These are phyloP conservation scores for Chaetodon trifasciatus DNA, from an alignment of 2,797 vertebrate species.

Conservation along the genomic window DNA sequence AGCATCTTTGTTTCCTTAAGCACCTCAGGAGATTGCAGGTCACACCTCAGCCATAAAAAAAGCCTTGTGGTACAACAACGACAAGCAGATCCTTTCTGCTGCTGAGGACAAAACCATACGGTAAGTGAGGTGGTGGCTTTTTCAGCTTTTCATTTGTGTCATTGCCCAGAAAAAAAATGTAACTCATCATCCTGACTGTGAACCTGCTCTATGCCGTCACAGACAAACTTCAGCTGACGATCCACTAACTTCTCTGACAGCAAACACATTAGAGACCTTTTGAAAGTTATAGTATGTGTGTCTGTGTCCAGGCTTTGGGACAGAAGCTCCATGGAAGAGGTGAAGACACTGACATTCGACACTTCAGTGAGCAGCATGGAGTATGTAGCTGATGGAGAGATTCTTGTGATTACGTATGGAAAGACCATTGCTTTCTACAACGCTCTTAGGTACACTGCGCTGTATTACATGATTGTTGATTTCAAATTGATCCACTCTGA, in stretches of 20 bases:
- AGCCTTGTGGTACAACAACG: conserved; percentile 95
- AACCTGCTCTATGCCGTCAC: not conserved
- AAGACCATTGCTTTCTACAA: conserved; percentile 96
- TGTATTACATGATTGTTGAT: too few species aligned
- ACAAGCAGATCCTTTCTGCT: conserved; percentile 96
- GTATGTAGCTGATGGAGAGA: conserved; percentile 93
- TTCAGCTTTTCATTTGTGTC: not conserved
- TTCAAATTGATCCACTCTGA: too few species aligned
- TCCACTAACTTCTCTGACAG: not conserved
- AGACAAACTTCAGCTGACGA: not conserved
- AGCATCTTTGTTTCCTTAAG: conserved; percentile 71
- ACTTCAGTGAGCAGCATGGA: conserved; percentile 97
- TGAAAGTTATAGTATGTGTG: not conserved
- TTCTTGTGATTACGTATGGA: conserved; percentile 95
- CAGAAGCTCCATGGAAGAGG: conserved; percentile 89
- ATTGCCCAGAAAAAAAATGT: too few species aligned
- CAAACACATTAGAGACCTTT: not conserved
- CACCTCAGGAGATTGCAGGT: conserved; percentile 93
- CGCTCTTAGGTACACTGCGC: conserved; percentile 88
- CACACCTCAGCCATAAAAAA: conserved; percentile 98
- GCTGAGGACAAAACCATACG: conserved; percentile 96
- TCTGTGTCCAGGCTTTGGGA: conserved; percentile 90
- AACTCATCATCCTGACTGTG: not conserved
- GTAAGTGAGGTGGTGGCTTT: conserved; percentile 78
- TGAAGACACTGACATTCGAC: conserved; percentile 93